These are phyloP conservation scores for Charadrius vociferus DNA, from an alignment of 2,113 vertebrate genomes.

Conservation along the genomic window DNA sequence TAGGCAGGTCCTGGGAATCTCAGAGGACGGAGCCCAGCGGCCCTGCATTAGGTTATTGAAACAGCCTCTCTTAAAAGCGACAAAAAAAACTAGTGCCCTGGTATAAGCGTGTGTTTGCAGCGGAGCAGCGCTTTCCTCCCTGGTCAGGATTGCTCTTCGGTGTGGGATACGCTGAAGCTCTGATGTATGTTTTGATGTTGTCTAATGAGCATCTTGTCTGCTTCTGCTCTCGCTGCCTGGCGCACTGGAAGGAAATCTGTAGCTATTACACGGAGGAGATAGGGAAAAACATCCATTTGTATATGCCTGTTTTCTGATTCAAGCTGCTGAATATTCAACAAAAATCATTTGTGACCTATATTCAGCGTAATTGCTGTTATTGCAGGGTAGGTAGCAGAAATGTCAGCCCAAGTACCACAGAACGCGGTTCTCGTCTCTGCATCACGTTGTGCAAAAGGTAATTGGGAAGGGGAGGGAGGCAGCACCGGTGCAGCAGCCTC, in stretches of 20 bases:
- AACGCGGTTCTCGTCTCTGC: not conserved
- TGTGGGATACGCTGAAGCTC: not conserved
- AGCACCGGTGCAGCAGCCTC: not conserved
- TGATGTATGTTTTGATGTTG: not conserved
- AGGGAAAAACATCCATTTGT: not conserved
- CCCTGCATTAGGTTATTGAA: not conserved
- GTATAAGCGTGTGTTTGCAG: not conserved
- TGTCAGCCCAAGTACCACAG: not conserved
- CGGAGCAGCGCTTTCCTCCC: not conserved
- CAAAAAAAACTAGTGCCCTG: not conserved
- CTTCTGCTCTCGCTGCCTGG: not conserved
- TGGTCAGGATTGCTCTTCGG: not conserved
- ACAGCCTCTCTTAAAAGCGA: not conserved
- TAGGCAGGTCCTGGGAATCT: not conserved
- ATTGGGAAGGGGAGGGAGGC: not conserved
- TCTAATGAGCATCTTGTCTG: not conserved
- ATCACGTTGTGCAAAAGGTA: rapidly evolving
- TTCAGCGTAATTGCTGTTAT: not conserved
- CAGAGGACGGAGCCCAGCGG: not conserved
- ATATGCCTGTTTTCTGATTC: not conserved
- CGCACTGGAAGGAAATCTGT: not conserved
- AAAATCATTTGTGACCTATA: not conserved
- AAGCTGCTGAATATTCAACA: not conserved
- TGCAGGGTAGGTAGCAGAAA: not conserved
- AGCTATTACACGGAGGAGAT: not conserved